Evolutionary conservation across 2,888 invertebrate species (phyloP).

Genomic region (Leptinotarsa tumamoca): DNA sequence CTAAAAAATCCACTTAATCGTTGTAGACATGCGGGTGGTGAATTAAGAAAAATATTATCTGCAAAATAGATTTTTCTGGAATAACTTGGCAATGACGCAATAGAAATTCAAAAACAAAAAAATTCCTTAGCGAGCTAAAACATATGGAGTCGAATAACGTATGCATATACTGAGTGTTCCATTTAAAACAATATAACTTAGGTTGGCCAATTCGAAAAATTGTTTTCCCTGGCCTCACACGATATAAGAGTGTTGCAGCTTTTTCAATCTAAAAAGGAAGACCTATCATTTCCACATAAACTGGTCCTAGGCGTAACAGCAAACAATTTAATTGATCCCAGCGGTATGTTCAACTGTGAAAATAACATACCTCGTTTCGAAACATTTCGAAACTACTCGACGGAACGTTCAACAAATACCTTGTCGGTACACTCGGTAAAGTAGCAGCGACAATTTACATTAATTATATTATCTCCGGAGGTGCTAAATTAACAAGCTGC

Average conservation of each 20-base stretch:
- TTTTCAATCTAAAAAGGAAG: not conserved
- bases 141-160: too few relatives aligned
- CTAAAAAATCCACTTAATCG: too few relatives aligned
- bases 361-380: not conserved
- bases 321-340: not conserved
- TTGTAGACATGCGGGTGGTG: too few relatives aligned
- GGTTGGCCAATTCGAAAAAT: too few relatives aligned
- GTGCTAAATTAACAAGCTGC: constrained; percentile 24
- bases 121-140: too few relatives aligned
- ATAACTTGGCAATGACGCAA: too few relatives aligned
- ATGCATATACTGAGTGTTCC: too few relatives aligned
- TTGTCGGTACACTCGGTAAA: not conserved
- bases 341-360: not conserved
- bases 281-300: not conserved
- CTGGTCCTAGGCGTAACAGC: not conserved
- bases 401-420: not conserved
- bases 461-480: constrained; percentile 25
- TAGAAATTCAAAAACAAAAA: too few relatives aligned
- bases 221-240: not conserved
- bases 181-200: too few relatives aligned
- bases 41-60: too few relatives aligned
- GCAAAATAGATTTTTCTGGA: too few relatives aligned
- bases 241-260: not conserved
- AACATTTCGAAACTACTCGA: constrained; percentile 9
- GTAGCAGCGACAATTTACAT: constrained; percentile 14